phyloP scores from a whole-genome alignment of 2,888 invertebrate genomes.

The Caenorhabditis parvicauda region DNA sequence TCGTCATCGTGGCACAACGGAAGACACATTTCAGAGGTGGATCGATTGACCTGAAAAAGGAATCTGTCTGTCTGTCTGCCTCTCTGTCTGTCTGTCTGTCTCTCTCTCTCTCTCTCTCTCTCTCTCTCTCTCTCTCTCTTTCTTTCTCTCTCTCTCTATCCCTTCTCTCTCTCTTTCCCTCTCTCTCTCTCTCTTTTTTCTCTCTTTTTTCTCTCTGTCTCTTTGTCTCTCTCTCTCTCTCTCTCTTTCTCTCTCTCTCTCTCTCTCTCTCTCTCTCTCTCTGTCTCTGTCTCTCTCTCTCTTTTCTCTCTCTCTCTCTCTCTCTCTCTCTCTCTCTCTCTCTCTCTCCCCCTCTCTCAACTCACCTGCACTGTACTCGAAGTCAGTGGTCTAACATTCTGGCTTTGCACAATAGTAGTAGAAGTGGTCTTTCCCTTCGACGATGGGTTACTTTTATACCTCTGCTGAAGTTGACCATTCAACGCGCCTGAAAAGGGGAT shows the following conservation, averaged over 20 bases:
- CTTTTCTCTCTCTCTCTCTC: conserved; percentile 11
- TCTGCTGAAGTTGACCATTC: conserved; percentile 56
- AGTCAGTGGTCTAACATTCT: background rate
- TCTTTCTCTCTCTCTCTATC: too few species aligned
- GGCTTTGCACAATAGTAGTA: too few species aligned
- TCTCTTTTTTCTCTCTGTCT: conserved; percentile 6
- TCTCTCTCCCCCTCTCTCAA: background rate
- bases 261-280: conserved; percentile 9
- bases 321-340: background rate
- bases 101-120: too few species aligned
- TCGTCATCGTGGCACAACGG: too few species aligned
- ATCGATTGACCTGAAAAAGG: too few species aligned
- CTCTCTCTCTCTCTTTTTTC: conserved; percentile 3
- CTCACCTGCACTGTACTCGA: conserved; percentile 7
- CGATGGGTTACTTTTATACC: conserved; percentile 36
- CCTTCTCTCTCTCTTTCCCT: conserved; percentile 2
- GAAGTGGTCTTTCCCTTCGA: conserved; percentile 17
- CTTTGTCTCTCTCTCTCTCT: conserved; percentile 9
- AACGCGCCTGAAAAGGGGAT: conserved; percentile 45
- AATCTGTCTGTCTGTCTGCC: too few species aligned
- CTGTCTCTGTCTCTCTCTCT: conserved; percentile 4
- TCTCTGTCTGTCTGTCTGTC: too few species aligned
- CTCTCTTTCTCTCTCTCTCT: conserved; percentile 6
- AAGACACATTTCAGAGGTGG: too few species aligned
- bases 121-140: too few species aligned